Conservation (phyloP, 1,140 invertebrate species). For the Neodiprion virginianus region DNA sequence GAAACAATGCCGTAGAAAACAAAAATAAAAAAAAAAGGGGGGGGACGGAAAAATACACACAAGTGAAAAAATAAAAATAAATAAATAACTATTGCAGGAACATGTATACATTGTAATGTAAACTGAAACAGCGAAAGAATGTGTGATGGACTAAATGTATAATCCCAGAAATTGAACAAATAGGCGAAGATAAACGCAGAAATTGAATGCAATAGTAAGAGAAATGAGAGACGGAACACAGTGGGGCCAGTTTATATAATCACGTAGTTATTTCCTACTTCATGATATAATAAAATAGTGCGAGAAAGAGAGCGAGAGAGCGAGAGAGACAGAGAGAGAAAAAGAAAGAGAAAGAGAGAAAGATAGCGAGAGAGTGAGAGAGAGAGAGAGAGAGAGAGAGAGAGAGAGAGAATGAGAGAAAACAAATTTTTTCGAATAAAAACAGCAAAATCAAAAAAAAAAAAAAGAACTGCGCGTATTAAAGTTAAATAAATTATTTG, state of each 20-base stretch:
- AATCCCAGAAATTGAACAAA: conserved; percentile 16
- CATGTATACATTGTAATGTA: background rate
- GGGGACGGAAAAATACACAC: too few relatives aligned
- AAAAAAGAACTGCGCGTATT: conserved; percentile 20
- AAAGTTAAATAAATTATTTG: background rate
- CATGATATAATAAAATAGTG: conserved; percentile 11
- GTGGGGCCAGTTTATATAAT: conserved; percentile 30
- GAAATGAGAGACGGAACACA: conserved; percentile 14
- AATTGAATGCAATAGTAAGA: conserved; percentile 20
- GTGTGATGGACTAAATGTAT: conserved; percentile 22
- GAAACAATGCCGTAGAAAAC: too few relatives aligned
- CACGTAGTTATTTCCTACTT: conserved; percentile 15
- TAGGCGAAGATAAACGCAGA: conserved; percentile 14
- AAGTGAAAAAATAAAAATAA: background rate
- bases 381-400: conserved; percentile 14
- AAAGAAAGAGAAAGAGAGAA: conserved; percentile 15
- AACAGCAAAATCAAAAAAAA: conserved; percentile 18
- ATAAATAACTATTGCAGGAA: background rate
- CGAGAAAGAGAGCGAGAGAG: conserved; percentile 15
- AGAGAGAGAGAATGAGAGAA: conserved; percentile 10
- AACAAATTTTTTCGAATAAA: conserved; percentile 15
- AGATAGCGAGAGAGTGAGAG: conserved; percentile 12
- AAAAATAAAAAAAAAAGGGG: too few relatives aligned
- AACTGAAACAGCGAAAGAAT: conserved; percentile 13
- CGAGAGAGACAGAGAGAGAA: conserved; percentile 6